These are phyloP conservation scores for Copsychus sechellarum DNA, from an alignment of 2,113 vertebrate species.

Conservation along the genomic window DNA sequence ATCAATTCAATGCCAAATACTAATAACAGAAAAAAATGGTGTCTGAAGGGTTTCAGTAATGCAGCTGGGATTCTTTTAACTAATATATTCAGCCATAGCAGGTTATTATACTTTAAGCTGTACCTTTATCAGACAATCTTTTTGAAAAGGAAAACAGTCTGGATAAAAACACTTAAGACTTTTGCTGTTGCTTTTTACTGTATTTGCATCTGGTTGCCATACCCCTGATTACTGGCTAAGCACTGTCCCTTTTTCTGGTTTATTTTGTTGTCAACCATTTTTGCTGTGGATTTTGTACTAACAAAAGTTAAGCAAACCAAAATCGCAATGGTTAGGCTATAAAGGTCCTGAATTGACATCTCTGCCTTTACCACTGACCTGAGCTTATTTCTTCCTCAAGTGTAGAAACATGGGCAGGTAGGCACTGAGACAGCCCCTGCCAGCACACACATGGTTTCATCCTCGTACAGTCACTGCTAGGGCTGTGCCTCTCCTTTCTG, in stretches of 20 bases:
- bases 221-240: not conserved
- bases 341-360: not conserved
- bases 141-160: not conserved
- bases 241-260: not conserved
- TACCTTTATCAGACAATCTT: not conserved
- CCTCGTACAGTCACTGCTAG: accelerated
- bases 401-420: not conserved
- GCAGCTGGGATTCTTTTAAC: not conserved
- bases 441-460: not conserved
- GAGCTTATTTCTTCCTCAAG: not conserved
- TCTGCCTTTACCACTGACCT: not conserved
- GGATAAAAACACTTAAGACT: not conserved
- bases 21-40: not conserved
- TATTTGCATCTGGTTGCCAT: not conserved
- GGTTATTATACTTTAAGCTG: not conserved
- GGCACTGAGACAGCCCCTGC: not conserved
- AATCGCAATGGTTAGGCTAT: not conserved
- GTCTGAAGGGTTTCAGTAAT: not conserved
- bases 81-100: not conserved
- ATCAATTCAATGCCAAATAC: not conserved
- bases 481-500: not conserved
- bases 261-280: not conserved
- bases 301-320: not conserved
- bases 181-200: not conserved
- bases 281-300: not conserved